Conservation (phyloP, 2,113 vertebrate genomes). For the Chauna torquata region DNA sequence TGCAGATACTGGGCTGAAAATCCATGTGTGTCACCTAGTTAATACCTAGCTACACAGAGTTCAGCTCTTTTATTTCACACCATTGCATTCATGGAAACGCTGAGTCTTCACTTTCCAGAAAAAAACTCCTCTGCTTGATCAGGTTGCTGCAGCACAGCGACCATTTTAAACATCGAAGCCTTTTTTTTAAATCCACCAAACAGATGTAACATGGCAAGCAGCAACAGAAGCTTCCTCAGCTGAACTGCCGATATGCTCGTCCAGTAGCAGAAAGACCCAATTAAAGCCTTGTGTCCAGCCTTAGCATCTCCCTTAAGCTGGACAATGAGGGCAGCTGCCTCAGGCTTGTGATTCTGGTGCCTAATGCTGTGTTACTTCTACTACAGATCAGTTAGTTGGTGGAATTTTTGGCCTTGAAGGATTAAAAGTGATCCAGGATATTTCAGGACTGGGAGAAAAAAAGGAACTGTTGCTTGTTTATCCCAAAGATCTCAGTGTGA, state of each 20-base stretch:
- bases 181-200: background rate
- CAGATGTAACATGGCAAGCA: background rate
- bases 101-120: background rate
- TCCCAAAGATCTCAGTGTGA: background rate
- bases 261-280: background rate
- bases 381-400: background rate
- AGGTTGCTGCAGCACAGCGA: background rate
- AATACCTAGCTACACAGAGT: background rate
- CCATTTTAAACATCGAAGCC: background rate
- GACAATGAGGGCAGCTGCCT: background rate
- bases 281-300: rapidly evolving
- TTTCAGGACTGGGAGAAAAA: background rate
- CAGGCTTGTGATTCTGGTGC: background rate
- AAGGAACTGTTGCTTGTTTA: background rate
- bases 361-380: background rate
- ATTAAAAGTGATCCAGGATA: background rate
- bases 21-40: background rate
- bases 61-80: background rate
- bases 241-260: background rate
- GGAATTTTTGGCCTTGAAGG: background rate
- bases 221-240: background rate
- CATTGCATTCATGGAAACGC: background rate
- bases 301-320: background rate
- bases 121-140: background rate
- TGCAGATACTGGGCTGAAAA: background rate